Conservation (phyloP, 2,113 vertebrate species). For the Leptodactylus fuscus region DNA sequence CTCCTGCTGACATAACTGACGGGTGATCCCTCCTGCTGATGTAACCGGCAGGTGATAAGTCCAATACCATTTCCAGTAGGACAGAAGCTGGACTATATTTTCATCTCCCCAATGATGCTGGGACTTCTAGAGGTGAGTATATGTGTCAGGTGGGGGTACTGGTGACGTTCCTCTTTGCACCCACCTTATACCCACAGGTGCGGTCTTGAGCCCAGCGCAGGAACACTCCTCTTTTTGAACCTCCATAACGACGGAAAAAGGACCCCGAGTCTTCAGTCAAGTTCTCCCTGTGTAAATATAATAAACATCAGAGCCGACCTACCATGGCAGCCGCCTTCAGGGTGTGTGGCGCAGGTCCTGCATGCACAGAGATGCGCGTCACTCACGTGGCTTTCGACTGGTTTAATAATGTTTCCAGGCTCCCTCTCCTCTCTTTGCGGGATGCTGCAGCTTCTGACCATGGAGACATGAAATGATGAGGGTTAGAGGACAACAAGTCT, state of each 20-base stretch:
- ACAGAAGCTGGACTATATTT: no score
- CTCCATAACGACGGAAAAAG: constrained; percentile 73
- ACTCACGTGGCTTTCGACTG: constrained; percentile 28
- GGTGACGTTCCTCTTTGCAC: background rate
- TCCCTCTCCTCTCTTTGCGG: constrained; percentile 37
- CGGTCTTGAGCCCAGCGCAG: constrained; percentile 81
- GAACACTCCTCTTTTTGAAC: constrained; percentile 80
- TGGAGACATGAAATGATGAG: background rate
- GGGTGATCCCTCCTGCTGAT: no score
- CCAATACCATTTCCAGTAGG: no score
- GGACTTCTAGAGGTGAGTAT: no score
- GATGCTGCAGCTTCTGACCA: background rate
- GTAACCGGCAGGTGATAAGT: no score
- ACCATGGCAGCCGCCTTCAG: background rate
- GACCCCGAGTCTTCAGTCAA: constrained; percentile 40
- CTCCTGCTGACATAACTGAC: no score
- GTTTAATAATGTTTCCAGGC: constrained; percentile 39
- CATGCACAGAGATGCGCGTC: no score
- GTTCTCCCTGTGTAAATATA: constrained; percentile 34
- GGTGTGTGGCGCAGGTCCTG: no score
- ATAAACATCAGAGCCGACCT: background rate
- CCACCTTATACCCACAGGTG: constrained; percentile 80
- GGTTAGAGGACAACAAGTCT: background rate
- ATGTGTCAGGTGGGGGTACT: no score
- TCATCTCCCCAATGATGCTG: no score